Evolutionary conservation across 2,113 vertebrate species (phyloP), one percentile per base, ranked within the genome.

Genomic region (Excalfactoria chinensis): DNA sequence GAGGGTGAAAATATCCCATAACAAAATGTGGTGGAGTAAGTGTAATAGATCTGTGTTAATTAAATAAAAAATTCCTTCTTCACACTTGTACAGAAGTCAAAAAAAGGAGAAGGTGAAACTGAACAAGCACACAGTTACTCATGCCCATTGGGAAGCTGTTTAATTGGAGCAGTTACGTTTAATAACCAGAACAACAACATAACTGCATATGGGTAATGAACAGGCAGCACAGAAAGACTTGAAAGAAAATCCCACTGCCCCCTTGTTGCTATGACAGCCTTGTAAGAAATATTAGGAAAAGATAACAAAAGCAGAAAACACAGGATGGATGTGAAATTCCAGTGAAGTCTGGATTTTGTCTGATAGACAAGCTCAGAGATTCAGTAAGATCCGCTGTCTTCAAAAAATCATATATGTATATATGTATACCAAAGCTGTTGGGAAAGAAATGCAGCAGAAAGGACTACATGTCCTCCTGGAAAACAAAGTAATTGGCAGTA

Each of bases 231-330:
- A 64, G 26, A 62, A 40, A 53, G 75, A 59, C 59, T 89, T 79
- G 59, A 73, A 67, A 59, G 66, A 84, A 92, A 85, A 95, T 56
- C 25, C 82, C 4, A 0, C 64, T 67, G 26, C 76, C 43, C 8
- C 9, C 76, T 84, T 76, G 81, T 95, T 95, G 68, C 77, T 60
- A 87, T 95, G 86, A 87, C 84, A 95, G 71, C 46, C 60, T 83
- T 80, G 51, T 20, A 46, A 87, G 84, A 92, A 87, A 66, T 62
- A 58, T 35, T 44, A 64, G 20, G n/a, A 15, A 69, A 46, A 83
- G 44, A 64, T 51, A 84, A 59, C 41, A 73, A 28, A 95, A 37
- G 10, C 37, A 63, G 85, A 73, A 86, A 81, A 88, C 17, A 72
- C 59, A 55, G 59, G 59, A 84, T 48, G 59, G 59, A 84, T 48